Evolutionary conservation across 2,797 vertebrate species (phyloP).

Genomic region (Champsocephalus gunnari): DNA sequence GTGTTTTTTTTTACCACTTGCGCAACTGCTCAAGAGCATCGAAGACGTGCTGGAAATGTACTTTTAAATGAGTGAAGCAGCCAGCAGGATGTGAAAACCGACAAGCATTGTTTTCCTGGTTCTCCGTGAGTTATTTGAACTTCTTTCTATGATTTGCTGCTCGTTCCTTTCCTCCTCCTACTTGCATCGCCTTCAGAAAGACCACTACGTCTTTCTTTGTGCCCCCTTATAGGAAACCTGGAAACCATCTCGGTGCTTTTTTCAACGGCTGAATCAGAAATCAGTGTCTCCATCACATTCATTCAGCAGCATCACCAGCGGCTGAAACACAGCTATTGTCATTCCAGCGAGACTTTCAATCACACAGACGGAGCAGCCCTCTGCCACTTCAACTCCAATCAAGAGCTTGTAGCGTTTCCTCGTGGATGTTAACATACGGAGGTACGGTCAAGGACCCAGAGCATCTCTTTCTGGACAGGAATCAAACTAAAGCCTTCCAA

Average conservation of each 20-base stretch:
- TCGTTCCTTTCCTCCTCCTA: neutral
- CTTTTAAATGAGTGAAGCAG: constrained; percentile 9
- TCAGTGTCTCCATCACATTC: constrained; percentile 22
- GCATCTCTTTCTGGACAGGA: neutral
- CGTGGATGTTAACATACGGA: neutral
- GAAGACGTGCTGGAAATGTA: too few species aligned
- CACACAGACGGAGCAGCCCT: constrained; percentile 26
- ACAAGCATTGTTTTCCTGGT: constrained; percentile 14
- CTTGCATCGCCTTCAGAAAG: neutral
- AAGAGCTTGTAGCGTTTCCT: neutral
- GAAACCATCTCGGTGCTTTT: constrained; percentile 26
- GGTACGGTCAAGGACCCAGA: neutral
- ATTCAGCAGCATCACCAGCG: constrained; percentile 28
- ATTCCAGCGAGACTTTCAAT: constrained; percentile 47
- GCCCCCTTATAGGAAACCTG: neutral
- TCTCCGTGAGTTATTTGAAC: neutral
- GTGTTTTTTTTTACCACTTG: neutral
- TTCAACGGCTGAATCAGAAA: constrained; percentile 24
- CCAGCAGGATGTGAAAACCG: constrained; percentile 8
- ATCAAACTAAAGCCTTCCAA: neutral
- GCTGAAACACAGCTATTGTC: constrained; percentile 48
- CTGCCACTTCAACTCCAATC: constrained; percentile 14
- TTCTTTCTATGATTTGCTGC: neutral
- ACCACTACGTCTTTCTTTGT: constrained; percentile 7
- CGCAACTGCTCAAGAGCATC: neutral